Percentiles rank a stretch among this genome's conserved stretches.
Conservation (phyloP, 2,113 vertebrate species). For the Tursiops truncatus region DNA sequence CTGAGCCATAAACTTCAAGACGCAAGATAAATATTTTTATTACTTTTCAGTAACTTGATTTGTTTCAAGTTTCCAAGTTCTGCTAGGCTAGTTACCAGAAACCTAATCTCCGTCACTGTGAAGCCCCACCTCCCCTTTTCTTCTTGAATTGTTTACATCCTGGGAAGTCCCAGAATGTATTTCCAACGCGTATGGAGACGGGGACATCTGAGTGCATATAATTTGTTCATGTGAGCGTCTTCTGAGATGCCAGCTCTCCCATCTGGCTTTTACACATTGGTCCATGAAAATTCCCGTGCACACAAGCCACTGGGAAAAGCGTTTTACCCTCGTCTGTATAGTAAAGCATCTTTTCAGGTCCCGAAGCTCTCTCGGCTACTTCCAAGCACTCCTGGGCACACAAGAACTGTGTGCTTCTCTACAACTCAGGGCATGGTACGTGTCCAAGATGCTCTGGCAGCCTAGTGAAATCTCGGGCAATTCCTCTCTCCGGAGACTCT, state of each 20-base stretch:
- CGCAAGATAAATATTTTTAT: neutral
- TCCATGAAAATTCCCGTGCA: too few species aligned
- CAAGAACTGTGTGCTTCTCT: too few species aligned
- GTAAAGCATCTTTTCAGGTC: neutral
- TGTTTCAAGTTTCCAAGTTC: neutral
- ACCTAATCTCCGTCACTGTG: neutral
- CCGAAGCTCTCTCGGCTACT: neutral
- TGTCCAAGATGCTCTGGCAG: neutral
- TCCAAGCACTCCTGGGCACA: too few species aligned
- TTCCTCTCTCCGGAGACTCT: neutral
- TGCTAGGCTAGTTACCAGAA: neutral
- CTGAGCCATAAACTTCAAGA: neutral
- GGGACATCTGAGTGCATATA: neutral
- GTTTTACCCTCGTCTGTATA: neutral
- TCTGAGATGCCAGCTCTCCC: neutral
- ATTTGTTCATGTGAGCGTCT: neutral
- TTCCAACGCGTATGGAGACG: neutral
- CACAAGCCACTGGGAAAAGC: too few species aligned
- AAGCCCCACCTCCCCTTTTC: neutral
- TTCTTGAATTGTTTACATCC: neutral
- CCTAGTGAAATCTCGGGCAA: accelerated
- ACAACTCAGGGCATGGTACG: accelerated
- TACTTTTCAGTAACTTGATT: neutral
- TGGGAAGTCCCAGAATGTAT: neutral
- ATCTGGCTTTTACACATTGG: too few species aligned